Conservation (phyloP, 2,797 vertebrate species). For the Sebastes hubbsi region DNA sequence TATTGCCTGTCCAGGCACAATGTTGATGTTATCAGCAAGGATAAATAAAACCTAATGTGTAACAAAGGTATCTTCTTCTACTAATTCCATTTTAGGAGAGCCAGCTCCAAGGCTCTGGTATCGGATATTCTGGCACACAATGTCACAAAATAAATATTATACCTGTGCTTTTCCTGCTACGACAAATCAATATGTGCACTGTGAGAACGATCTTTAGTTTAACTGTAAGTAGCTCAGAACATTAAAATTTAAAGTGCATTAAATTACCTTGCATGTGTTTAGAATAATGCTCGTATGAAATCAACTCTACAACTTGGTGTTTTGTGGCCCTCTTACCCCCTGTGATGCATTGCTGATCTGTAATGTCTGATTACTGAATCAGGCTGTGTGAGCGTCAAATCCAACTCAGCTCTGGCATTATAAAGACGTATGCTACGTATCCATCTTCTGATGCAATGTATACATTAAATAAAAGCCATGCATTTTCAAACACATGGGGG, state of each 20-base stretch:
- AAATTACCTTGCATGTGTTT: neutral
- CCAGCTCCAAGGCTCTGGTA: neutral
- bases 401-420: neutral
- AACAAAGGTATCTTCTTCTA: neutral
- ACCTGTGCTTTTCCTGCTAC: no score
- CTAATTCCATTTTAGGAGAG: neutral
- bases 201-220: neutral
- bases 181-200: neutral
- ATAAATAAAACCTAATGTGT: neutral
- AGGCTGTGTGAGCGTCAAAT: neutral
- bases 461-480: slow-evolving; percentile 30
- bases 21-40: no score
- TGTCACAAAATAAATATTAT: neutral
- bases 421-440: slow-evolving; percentile 35
- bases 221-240: neutral
- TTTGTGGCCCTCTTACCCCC: neutral
- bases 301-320: neutral
- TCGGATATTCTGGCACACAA: neutral
- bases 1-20: neutral
- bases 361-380: slow-evolving; percentile 22
- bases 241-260: neutral
- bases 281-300: slow-evolving; percentile 8
- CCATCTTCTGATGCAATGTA: slow-evolving; percentile 51
- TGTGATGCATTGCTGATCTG: slow-evolving; percentile 17
- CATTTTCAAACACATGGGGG: slow-evolving; percentile 3